Evolutionary conservation across 2,113 vertebrate genomes (phyloP), one percentile per base, ranked within the genome.

Genomic region (Scomber scombrus): DNA sequence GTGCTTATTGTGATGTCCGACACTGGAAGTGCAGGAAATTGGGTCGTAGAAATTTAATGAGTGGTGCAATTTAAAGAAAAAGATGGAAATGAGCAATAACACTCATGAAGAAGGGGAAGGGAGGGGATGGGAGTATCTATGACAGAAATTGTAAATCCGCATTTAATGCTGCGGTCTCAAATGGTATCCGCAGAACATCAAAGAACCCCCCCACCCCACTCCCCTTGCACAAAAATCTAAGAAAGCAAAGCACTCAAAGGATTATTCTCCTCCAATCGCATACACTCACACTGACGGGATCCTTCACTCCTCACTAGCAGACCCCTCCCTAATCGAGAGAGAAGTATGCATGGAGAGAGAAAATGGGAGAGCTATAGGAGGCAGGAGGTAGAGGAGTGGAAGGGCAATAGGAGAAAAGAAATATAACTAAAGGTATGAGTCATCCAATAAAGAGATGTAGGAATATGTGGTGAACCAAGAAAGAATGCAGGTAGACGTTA

Each of bases 141-240:
- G 82, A 82, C 73, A 87, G 84, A 87, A 89, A 90, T 63, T 82
- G 80, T 81, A 91, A 94, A 91, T 89, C 86, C 64, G 21, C 50
- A 75, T 91, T 93, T 88, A 87, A 91, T 91, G 82, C 88, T 3
- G 23, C 4, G 56, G 83, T 86, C 87, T 94, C 86, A 62, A 90
- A 87, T 68, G 80, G 86, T 93, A 93, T 91, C 86, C 72, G 9
- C 82, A 70, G 81, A 86, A 91, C 92, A 93, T 94, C 92, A 94
- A 91, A 94, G 86, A 87, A 52, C 46, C 54, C 60, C 66, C 75
- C 19, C 56, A 14, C 50, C 75, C 71, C 11, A 3, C 47, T 49
- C 52, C 19, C 34, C 70, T 14, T 72, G 45, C 61, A 14, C 43
- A 75, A 74, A 86, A 91, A 91, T 77, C 71, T 87, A 82, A 91